Evolutionary conservation across 2,797 vertebrate species (phyloP).

Genomic region (Uromys caudimaculatus): DNA sequence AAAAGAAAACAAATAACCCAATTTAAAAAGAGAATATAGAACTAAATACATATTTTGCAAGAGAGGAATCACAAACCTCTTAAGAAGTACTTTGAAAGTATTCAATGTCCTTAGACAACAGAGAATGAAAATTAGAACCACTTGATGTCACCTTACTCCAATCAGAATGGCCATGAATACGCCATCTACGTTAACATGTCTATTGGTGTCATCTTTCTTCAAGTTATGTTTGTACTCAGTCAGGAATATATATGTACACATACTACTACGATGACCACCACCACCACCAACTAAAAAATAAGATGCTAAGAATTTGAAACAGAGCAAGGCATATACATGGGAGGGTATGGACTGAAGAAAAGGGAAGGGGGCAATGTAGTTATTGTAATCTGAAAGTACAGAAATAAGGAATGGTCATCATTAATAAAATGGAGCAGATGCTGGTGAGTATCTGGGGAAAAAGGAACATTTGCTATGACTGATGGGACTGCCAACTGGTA

Average conservation of each 20-base stretch:
- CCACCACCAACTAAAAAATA: background rate
- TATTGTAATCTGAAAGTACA: background rate
- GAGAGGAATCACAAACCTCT: background rate
- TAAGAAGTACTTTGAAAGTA: background rate
- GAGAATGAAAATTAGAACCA: background rate
- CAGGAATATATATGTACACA: background rate
- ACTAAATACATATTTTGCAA: background rate
- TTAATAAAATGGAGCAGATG: background rate
- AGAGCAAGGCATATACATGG: background rate
- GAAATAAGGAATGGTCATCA: background rate
- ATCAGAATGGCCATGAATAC: background rate
- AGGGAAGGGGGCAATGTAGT: background rate
- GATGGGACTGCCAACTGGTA: background rate
- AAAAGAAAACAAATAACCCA: background rate
- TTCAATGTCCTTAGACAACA: background rate
- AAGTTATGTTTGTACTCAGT: background rate
- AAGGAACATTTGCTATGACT: background rate
- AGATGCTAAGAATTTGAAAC: background rate
- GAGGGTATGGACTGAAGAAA: background rate
- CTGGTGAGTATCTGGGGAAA: background rate
- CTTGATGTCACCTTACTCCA: background rate
- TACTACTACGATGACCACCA: background rate
- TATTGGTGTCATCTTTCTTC: background rate
- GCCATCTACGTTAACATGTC: background rate
- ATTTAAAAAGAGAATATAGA: background rate